phyloP scores from a whole-genome alignment of 2,797 vertebrate species.

The Rhadinocentrus ornatus region DNA sequence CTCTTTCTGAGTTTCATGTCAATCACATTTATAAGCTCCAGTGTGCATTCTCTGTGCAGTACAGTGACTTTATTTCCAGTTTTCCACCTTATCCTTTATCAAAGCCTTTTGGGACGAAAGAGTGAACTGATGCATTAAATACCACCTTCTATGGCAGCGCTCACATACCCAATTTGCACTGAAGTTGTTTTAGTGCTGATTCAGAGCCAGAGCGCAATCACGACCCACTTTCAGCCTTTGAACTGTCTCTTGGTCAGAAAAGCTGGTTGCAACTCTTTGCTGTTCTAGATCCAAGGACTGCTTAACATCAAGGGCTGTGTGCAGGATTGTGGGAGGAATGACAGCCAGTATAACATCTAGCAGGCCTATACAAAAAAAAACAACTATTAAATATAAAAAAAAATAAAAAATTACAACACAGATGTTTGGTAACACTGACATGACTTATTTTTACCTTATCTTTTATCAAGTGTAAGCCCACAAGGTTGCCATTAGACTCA shows the following conservation, averaged over 20 bases:
- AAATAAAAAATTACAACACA: no score
- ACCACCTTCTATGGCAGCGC: background rate
- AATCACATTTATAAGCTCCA: no score
- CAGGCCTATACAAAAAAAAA: background rate
- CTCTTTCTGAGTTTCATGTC: no score
- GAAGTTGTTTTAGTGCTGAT: background rate
- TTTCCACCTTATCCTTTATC: background rate
- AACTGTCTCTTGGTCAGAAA: background rate
- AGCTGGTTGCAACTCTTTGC: background rate
- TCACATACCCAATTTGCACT: background rate
- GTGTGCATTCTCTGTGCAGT: background rate
- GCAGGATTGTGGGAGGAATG: background rate
- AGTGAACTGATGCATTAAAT: background rate
- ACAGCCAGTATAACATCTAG: background rate
- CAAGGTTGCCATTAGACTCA: no score
- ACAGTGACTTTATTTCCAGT: background rate
- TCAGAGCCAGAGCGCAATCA: background rate
- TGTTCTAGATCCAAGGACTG: background rate
- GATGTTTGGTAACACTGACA: no score
- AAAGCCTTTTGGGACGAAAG: background rate
- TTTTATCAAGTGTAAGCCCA: no score
- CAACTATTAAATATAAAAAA: no score
- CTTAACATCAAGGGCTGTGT: background rate
- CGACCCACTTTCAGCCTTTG: background rate
- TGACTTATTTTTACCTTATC: no score